A percentile compares a stretch with the other conserved stretches of the same genome.
Conservation (phyloP, 1,140 invertebrate species). For the Meloidogyne floridensis region DNA sequence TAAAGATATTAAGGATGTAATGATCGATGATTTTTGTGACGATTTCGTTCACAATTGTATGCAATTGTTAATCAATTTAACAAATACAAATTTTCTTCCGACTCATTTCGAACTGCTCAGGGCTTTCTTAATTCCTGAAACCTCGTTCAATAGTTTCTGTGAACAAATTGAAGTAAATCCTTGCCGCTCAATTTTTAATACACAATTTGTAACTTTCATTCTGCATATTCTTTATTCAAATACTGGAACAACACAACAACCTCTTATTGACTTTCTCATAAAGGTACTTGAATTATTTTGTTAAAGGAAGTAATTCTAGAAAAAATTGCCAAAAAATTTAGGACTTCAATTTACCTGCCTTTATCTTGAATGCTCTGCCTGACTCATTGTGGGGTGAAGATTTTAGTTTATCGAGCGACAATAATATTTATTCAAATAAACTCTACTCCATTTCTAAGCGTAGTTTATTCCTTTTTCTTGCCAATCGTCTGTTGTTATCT, state of each 20-base stretch:
- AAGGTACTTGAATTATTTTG: constrained; percentile 29
- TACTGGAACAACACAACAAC: constrained; percentile 35
- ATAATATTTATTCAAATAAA: constrained; percentile 5
- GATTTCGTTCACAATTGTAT: constrained; percentile 33
- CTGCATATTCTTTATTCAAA: constrained; percentile 37
- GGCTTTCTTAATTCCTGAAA: constrained; percentile 22
- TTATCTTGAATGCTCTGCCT: constrained; percentile 33
- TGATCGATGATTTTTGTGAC: constrained; percentile 25
- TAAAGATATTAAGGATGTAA: background rate
- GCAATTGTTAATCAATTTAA: constrained; percentile 40
- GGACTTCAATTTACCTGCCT: constrained; percentile 35
- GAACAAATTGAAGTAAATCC: constrained; percentile 31
- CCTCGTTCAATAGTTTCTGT: constrained; percentile 27
- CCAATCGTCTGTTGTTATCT: constrained; percentile 33
- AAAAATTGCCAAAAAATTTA: constrained; percentile 17
- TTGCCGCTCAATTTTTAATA: constrained; percentile 35
- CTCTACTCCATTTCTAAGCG: constrained; percentile 26
- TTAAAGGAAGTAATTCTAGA: background rate
- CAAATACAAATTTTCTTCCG: constrained; percentile 44
- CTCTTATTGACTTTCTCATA: constrained; percentile 42
- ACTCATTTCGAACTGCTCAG: constrained; percentile 40
- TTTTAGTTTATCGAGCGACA: background rate
- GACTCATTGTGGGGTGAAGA: constrained; percentile 9
- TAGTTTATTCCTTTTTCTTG: constrained; percentile 42
- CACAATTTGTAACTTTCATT: constrained; percentile 36